Evolutionary conservation across 2,888 invertebrate genomes (phyloP), one percentile per base, ranked within the genome.

Genomic region (Laothoe populi): DNA sequence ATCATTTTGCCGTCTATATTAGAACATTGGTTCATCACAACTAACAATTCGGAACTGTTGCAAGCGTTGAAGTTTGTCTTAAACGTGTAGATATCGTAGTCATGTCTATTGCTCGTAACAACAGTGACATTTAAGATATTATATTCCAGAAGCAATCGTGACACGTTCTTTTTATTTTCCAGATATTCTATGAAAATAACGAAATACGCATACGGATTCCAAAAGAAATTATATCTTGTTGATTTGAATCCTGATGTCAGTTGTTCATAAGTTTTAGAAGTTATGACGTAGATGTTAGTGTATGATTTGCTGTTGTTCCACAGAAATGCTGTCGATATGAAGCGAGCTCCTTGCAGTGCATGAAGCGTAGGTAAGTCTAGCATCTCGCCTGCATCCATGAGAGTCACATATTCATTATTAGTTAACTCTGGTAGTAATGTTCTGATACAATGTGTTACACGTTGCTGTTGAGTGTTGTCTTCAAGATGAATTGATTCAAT

Each of bases 231-330:
- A 19, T 53, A 19, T 53, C 26, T 53, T 19, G 11, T 11, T 4
- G 16, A 1, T 4, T 11, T 16, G 1, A 53, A 31, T 35, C 53
- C 53, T 11, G n/a, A 7, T 19, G 31, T 11, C 1, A 53, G 19
- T 35, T 53, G 19, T 53, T 53, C 10, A 11, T 31, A 53, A 35
- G 53, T 19, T 53, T 35, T 53, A 21, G 53, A 35, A 11, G 53
- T 19, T 10, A 53, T 53, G 4, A 53, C 35, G 53, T 35, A 53
- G 2, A 13, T 53, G 53, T 35, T 35, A 19, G 53, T 53, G 16
- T 31, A 53, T 2, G 31, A 1, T 2, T 16, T 35, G 19, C 19
- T 35, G 2, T 19, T 11, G 16, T 53, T 35, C 19, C 35, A 19
- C 2, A 35, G 5, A 10, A 35, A 19, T 19, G 31, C 11, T 53